Conservation (phyloP, 2,113 vertebrate genomes). For the Aegotheles bennettii region DNA sequence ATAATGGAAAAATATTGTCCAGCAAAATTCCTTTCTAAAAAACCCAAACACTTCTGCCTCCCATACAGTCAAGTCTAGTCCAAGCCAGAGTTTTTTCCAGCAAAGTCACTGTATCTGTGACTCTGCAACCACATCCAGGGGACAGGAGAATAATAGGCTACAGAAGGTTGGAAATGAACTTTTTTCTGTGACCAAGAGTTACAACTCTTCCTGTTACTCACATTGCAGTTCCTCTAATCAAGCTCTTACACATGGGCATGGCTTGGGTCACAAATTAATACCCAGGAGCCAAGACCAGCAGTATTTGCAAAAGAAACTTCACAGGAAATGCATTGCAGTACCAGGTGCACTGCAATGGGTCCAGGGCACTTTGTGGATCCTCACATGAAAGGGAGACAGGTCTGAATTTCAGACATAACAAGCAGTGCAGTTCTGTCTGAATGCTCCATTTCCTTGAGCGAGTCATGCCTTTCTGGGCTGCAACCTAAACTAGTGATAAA, state of each 20-base stretch:
- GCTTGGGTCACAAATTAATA: not conserved
- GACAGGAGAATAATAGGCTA: not conserved
- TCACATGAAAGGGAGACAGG: not conserved
- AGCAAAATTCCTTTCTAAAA: not conserved
- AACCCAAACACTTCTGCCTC: fast-evolving
- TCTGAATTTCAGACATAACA: not conserved
- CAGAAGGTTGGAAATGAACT: not conserved
- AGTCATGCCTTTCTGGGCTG: not conserved
- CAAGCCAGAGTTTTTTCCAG: not conserved
- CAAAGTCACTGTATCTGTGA: not conserved
- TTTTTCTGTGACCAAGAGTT: not conserved
- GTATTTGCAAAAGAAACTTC: not conserved
- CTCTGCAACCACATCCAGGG: not conserved
- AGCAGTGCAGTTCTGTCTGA: not conserved
- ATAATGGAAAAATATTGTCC: not conserved
- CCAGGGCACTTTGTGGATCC: not conserved
- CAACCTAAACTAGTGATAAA: not conserved
- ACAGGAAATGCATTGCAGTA: not conserved
- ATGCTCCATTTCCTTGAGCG: not conserved
- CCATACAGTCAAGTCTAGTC: not conserved
- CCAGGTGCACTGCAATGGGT: not conserved
- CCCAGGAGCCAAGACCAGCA: not conserved
- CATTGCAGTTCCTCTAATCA: not conserved
- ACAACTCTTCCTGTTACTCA: not conserved
- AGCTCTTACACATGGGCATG: fast-evolving